These are phyloP conservation scores for Acleris cristana DNA, from an alignment of 2,888 invertebrate genomes.

Conservation along the genomic window DNA sequence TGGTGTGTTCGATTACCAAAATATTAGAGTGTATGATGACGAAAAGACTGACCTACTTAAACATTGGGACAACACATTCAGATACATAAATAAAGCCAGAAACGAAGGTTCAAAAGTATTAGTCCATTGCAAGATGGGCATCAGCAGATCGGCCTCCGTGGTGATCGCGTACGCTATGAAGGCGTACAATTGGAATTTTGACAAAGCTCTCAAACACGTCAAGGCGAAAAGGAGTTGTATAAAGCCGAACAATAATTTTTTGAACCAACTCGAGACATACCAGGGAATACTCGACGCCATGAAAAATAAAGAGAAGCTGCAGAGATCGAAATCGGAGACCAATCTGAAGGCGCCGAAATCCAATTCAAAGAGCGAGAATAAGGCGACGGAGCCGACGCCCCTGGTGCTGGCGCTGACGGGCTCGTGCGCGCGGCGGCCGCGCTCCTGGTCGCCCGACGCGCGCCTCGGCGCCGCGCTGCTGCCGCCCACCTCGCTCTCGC, in stretches of 20 bases:
- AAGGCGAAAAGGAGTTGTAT: conserved; percentile 96
- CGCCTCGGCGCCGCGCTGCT: conserved; percentile 84
- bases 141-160: conserved; percentile 98
- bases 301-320: conserved; percentile 96
- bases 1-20: conserved; percentile 97
- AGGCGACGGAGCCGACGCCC: conserved; percentile 84
- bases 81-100: conserved; percentile 96
- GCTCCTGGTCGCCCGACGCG: conserved; percentile 90
- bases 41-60: conserved; percentile 98
- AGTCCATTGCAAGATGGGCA: conserved; percentile 99
- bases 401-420: conserved; percentile 83
- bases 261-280: conserved; percentile 97
- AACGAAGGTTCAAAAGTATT: conserved; percentile 96
- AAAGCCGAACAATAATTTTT: conserved; percentile 97
- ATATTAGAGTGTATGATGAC: conserved; percentile 98
- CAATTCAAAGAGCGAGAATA: conserved; percentile 81
- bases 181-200: conserved; percentile 96
- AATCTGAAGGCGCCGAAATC: conserved; percentile 90
- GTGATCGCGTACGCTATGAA: conserved; percentile 99
- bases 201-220: conserved; percentile 94
- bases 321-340: conserved; percentile 96
- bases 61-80: conserved; percentile 99
- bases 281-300: conserved; percentile 98
- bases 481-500: conserved; percentile 86
- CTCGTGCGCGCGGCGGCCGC: conserved; percentile 81